Evolutionary conservation across 2,888 invertebrate species (phyloP).

Genomic region (Protodeltote pygarga): DNA sequence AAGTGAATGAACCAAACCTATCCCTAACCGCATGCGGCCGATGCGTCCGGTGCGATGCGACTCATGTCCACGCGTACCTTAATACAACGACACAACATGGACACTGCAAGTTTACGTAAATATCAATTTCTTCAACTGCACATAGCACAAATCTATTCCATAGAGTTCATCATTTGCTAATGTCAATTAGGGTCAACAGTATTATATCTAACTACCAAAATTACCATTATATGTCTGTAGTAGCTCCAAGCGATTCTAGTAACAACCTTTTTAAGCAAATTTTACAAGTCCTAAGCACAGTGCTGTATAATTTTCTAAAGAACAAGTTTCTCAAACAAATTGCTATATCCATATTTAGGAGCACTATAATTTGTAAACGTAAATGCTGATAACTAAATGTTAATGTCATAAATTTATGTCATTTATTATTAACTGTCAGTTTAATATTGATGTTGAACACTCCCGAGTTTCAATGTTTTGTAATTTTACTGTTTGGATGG

Average conservation of each 20-base stretch:
- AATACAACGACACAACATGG: no score
- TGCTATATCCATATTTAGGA: conserved; percentile 22
- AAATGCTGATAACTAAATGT: conserved; percentile 43
- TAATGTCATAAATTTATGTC: conserved; percentile 38
- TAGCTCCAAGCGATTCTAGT: conserved; percentile 11
- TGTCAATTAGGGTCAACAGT: conserved; percentile 14
- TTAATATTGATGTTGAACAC: conserved; percentile 16
- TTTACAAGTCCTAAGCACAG: conserved; percentile 12
- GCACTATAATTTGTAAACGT: conserved; percentile 34
- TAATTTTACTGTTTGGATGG: no score
- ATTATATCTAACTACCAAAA: neutral
- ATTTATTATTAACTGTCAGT: conserved; percentile 17
- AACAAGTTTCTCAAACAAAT: conserved; percentile 23
- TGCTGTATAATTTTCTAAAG: conserved; percentile 19
- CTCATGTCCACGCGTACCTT: no score
- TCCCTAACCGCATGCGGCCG: no score
- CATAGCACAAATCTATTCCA: no score
- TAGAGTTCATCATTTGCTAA: no score
- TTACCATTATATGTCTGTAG: conserved; percentile 6
- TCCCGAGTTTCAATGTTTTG: conserved; percentile 11
- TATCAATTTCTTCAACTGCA: no score
- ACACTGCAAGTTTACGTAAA: no score
- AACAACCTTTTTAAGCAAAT: conserved; percentile 28
- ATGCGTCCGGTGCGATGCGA: no score
- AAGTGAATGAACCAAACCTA: no score